phyloP scores from a whole-genome alignment of 1,140 invertebrate species.

The Panulirus ornatus region DNA sequence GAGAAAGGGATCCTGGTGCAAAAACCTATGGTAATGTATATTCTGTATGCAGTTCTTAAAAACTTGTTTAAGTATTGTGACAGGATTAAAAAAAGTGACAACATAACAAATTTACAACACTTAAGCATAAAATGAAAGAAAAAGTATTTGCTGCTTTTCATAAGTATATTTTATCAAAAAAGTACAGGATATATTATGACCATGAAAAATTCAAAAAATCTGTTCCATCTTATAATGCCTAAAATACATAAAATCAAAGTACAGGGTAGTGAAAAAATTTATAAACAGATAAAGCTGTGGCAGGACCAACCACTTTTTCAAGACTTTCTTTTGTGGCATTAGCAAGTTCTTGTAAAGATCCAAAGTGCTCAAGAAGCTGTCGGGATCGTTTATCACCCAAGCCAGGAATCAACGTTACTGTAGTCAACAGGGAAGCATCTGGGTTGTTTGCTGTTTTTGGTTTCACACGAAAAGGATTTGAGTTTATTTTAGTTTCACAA shows the following conservation, averaged over 20 bases:
- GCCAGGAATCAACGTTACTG: not conserved
- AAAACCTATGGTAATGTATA: too few relatives aligned
- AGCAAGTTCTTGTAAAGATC: conserved; percentile 6
- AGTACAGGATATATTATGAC: too few relatives aligned
- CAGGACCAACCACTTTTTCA: conserved; percentile 27
- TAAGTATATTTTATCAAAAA: too few relatives aligned
- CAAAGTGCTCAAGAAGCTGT: conserved; percentile 32
- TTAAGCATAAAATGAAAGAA: too few relatives aligned
- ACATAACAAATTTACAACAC: too few relatives aligned
- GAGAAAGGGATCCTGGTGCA: too few relatives aligned
- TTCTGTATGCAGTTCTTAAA: too few relatives aligned
- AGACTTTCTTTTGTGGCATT: conserved; percentile 7
- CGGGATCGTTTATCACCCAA: conserved; percentile 19
- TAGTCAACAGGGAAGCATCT: not conserved
- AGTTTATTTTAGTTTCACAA: conserved; percentile 11
- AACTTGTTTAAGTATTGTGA: too few relatives aligned
- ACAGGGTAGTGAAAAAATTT: conserved; percentile 22
- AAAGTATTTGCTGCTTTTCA: too few relatives aligned
- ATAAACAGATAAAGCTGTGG: conserved; percentile 2
- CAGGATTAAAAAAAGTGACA: too few relatives aligned
- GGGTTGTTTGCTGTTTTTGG: not conserved
- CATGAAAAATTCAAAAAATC: not conserved
- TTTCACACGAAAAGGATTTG: conserved; percentile 30
- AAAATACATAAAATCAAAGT: not conserved
- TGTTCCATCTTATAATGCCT: not conserved